Base-by-base conservation (phyloP, 1,140 invertebrate genomes). In the Neodiprion pinetum region DNA sequence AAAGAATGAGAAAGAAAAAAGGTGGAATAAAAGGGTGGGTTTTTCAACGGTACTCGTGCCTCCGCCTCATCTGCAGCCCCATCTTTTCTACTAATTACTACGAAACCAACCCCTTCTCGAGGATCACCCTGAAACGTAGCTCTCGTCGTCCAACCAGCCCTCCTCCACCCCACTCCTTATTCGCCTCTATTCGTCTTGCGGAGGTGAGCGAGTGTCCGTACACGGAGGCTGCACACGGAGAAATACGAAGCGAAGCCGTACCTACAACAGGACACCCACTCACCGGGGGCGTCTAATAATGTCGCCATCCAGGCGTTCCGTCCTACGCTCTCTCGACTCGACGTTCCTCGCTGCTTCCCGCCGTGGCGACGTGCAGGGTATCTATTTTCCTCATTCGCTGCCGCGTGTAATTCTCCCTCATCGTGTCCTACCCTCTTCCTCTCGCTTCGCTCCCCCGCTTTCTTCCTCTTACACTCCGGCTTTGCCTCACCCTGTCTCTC, bases 201-300 rank as follows among this genome's bases (percentile, higher is more conserved):
- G 28, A 40, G 28, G 28, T 40, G 28, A 40, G 28, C 28, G 28
- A 40, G 28, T 4, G 28, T 40, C 28, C 28, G 28, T 40, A 40
- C 28, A 40, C 5, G 28, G 28, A 14, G 7, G 61, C 12, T 14
- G 61, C 71, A 47, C 48, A 21, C 14, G 70, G 4, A 17, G 7
- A 28, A 48, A n/a, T 61, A 9, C 3, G 40, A 17, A 48, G 48
- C 66, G 7, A 12, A 48, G 40, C 53, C 53, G 53, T 61, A 77
- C 76, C 75, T 76, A 75, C 76, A 75, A 75, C 76, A 75, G 77
- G 76, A 75, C 82, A 79, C 80, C 80, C 81, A 83, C 80, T 84
- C 82, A 84, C 84, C 79, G 84, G 85, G 85, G 85, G 87, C 87
- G 87, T 87, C 87, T 88, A 88, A 88, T 88, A 88, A 88, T 88